Conservation (phyloP, 1,140 invertebrate genomes). For the Brachionus koreanus region DNA sequence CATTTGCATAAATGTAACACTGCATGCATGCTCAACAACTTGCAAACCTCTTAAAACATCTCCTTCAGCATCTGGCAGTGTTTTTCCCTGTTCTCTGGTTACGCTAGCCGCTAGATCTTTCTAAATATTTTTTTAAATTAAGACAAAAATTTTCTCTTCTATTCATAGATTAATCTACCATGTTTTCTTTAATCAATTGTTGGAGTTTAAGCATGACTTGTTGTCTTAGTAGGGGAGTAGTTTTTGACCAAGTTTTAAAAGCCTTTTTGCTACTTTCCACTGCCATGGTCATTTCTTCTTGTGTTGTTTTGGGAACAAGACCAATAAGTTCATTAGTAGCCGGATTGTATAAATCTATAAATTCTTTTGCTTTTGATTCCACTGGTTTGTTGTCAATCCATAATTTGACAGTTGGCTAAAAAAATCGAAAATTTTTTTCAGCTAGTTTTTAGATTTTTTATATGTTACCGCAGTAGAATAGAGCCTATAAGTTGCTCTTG, state of each 20-base stretch:
- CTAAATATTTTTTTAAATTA: conserved; percentile 55
- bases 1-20: conserved; percentile 80
- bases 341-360: conserved; percentile 90
- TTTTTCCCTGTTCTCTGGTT: conserved; percentile 95
- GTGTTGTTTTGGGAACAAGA: conserved; percentile 82
- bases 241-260: conserved; percentile 79
- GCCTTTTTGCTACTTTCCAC: conserved; percentile 79
- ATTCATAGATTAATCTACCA: conserved; percentile 55
- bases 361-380: conserved; percentile 83
- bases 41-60: conserved; percentile 94
- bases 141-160: not conserved
- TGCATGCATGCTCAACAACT: conserved; percentile 92
- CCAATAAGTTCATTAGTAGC: conserved; percentile 68
- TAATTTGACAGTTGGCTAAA: conserved; percentile 70
- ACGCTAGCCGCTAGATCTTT: conserved; percentile 75
- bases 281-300: conserved; percentile 83
- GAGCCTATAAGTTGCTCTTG: not conserved
- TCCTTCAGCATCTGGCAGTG: conserved; percentile 90
- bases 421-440: not conserved
- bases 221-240: conserved; percentile 86
- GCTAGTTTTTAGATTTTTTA: no score
- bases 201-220: conserved; percentile 91
- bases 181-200: conserved; percentile 71
- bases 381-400: conserved; percentile 92
- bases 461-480: not conserved